Evolutionary conservation across 23 tunicate species (phyloP), one percentile per base, ranked within the genome.

Genomic region (Corella eumyota): DNA sequence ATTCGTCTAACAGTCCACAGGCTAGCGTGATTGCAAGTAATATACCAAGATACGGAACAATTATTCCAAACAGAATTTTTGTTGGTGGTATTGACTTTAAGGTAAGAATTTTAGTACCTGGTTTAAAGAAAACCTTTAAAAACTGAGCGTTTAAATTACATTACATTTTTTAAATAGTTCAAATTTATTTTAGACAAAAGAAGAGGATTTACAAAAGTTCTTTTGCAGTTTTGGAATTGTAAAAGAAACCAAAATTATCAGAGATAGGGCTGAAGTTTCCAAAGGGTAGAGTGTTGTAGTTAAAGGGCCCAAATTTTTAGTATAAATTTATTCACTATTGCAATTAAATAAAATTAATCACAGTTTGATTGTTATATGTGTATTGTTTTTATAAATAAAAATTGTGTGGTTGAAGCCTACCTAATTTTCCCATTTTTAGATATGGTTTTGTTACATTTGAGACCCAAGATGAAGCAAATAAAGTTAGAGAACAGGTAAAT

Each of bases 391-490:
- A n/a, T n/a, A n/a, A n/a, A n/a, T n/a, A n/a, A n/a, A n/a, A n/a
- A n/a, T n/a, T n/a, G n/a, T n/a, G n/a, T n/a, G n/a, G n/a, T n/a
- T n/a, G n/a, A n/a, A n/a, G n/a, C n/a, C n/a, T n/a, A n/a, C n/a
- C n/a, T n/a, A n/a, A n/a, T n/a, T n/a, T n/a, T 40, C 48, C 48
- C 48, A 40, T 15, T 54, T 79, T 24, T 53, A 93, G 99, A 21
- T 93, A 87, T 57, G 99, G 99, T 23, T 93, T 93, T 67, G 99
- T 93, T 20, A 93, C 99, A 23, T 93, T 85, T 65, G 93, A 83
- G 48, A 70, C 82, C 25, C 60, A 75, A 2, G 99, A 93, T 30
- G 90, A 88, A 50, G 99, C 92, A 6, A 65, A 93, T 48, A 93
- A 84, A 73, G 99, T 88, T 20, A 61, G 81, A 59, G 96, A 88